A percentile compares a stretch with the other conserved stretches of the same genome.
Conservation (phyloP, 2,113 vertebrate species). For the Nothocercus julius region DNA sequence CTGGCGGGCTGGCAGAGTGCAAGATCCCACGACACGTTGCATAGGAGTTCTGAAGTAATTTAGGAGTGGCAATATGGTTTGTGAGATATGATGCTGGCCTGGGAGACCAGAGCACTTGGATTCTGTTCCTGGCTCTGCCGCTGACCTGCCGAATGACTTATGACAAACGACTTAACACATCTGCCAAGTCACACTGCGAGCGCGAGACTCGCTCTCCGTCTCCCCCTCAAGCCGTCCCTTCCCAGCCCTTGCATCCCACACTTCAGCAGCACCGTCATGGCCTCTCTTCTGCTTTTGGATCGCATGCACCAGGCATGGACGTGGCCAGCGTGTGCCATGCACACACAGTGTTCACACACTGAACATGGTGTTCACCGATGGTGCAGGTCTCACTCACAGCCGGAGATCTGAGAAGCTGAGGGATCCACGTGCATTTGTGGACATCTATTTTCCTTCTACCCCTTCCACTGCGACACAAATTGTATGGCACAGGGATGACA, state of each 20-base stretch:
- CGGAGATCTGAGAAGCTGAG: background rate
- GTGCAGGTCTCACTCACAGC: background rate
- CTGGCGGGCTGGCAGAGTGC: background rate
- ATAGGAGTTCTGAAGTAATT: background rate
- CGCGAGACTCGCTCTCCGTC: fast-evolving
- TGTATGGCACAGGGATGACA: background rate
- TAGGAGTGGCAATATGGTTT: background rate
- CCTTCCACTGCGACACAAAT: background rate
- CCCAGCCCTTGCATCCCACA: background rate
- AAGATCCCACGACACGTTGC: background rate
- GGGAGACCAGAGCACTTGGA: background rate
- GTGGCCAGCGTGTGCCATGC: background rate
- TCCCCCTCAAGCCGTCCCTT: background rate
- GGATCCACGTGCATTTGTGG: background rate
- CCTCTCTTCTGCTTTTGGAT: background rate
- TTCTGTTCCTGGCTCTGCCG: constrained; percentile 12
- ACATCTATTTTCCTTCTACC: background rate
- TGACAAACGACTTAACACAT: background rate
- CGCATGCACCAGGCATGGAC: background rate
- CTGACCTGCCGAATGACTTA: background rate
- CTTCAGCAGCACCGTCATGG: background rate
- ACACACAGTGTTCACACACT: background rate
- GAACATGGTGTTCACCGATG: background rate
- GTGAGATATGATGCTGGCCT: background rate
- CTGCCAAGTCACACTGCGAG: background rate